phyloP scores from a whole-genome alignment of 30 jellyfish, hydroid and myxozoan genomes.

The Aurelia aurita region DNA sequence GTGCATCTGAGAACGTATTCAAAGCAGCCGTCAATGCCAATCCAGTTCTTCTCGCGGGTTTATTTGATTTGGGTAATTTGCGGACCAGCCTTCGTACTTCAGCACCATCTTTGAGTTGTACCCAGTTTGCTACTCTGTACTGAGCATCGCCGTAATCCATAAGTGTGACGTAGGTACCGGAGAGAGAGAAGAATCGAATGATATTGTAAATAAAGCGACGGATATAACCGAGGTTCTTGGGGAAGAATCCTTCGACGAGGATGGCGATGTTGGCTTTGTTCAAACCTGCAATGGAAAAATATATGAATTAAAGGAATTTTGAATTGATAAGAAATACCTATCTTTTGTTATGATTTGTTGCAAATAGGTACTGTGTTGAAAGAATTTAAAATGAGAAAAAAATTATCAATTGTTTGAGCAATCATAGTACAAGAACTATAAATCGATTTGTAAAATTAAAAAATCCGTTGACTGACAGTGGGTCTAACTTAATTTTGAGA shows the following conservation, averaged over 20 bases:
- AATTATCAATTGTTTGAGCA: too few species aligned
- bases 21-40: slow-evolving; percentile 59
- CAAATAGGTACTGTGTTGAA: too few species aligned
- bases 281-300: slow-evolving; percentile 42
- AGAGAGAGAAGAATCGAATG: slow-evolving; percentile 59
- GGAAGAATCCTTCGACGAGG: slow-evolving; percentile 71
- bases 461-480: too few species aligned
- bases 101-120: slow-evolving; percentile 52
- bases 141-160: slow-evolving; percentile 69
- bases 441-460: too few species aligned
- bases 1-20: slow-evolving; percentile 65
- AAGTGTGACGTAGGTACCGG: slow-evolving; percentile 76
- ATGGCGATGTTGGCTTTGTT: slow-evolving; percentile 69
- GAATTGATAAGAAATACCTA: too few species aligned
- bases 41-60: slow-evolving; percentile 73
- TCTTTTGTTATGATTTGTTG: too few species aligned
- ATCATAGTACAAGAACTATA: too few species aligned
- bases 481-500: too few species aligned
- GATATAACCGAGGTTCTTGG: slow-evolving; percentile 56
- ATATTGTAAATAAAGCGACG: slow-evolving; percentile 75
- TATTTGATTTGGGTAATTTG: slow-evolving; percentile 54
- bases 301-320: too few species aligned
- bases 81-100: slow-evolving; percentile 44
- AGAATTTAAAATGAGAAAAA: too few species aligned
- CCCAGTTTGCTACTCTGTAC: slow-evolving; percentile 79